Percentiles rank a stretch among this genome's conserved stretches.
phyloP scores from a whole-genome alignment of 2,888 invertebrate genomes.

The Melieria crassipennis region DNA sequence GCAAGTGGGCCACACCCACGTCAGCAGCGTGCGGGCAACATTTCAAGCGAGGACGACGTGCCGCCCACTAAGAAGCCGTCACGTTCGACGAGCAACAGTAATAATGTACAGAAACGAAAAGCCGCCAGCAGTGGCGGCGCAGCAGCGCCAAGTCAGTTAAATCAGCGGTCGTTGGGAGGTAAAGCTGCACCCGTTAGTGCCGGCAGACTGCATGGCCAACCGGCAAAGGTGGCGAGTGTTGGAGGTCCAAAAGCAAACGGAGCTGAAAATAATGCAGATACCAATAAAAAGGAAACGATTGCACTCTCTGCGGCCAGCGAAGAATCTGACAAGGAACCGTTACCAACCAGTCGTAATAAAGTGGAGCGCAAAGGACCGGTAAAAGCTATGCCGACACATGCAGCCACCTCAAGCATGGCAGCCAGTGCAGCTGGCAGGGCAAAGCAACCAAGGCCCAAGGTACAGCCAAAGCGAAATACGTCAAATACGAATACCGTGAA shows the following conservation, averaged over 20 bases:
- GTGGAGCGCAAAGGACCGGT: slow-evolving; percentile 19
- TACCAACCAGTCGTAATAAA: slow-evolving; percentile 32
- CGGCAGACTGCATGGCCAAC: neutral
- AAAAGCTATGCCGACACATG: slow-evolving; percentile 22
- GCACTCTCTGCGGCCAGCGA: neutral
- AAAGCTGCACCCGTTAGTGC: slow-evolving; percentile 21
- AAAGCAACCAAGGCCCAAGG: slow-evolving; percentile 47
- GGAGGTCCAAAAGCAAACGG: neutral
- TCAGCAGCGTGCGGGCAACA: slow-evolving; percentile 66
- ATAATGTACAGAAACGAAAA: slow-evolving; percentile 58
- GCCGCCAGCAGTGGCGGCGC: slow-evolving; percentile 45
- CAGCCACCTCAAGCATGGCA: slow-evolving; percentile 14
- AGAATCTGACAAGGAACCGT: slow-evolving; percentile 17
- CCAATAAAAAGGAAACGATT: slow-evolving; percentile 30
- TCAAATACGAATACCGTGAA: slow-evolving; percentile 19
- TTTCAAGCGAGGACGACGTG: slow-evolving; percentile 73
- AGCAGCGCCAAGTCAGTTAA: slow-evolving; percentile 41
- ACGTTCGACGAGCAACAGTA: slow-evolving; percentile 41
- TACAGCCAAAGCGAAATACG: slow-evolving; percentile 50
- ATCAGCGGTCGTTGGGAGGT: slow-evolving; percentile 36
- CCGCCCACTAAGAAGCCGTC: slow-evolving; percentile 57
- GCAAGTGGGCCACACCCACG: slow-evolving; percentile 55
- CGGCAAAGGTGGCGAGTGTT: neutral
- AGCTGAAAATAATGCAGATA: slow-evolving; percentile 18
- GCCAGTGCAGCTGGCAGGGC: slow-evolving; percentile 6